Evolutionary conservation across 2,797 vertebrate genomes (phyloP).

Genomic region (Cyprinodon diabolis): DNA sequence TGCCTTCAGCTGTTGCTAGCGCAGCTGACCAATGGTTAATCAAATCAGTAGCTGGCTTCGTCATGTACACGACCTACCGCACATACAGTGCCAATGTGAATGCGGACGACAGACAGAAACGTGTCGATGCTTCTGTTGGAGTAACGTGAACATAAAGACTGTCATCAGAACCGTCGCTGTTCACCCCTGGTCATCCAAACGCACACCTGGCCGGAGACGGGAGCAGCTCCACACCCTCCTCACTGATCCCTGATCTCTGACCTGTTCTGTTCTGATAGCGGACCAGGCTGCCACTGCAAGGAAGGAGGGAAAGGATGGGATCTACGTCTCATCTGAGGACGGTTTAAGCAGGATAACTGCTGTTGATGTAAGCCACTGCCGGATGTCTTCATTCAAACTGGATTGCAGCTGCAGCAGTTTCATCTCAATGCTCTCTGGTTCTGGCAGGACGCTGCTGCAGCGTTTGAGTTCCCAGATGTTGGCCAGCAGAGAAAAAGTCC

Average conservation of each 20-base stretch:
- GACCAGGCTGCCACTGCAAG: background rate
- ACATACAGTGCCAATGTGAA: too few species aligned
- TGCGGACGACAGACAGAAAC: too few species aligned
- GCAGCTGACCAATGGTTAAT: too few species aligned
- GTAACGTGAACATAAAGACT: too few species aligned
- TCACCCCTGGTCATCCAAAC: background rate
- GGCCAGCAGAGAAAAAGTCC: background rate
- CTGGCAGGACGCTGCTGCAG: background rate
- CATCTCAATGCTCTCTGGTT: background rate
- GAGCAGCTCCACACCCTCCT: background rate
- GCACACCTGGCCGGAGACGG: background rate
- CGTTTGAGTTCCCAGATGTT: background rate
- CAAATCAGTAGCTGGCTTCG: too few species aligned
- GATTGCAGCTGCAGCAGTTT: background rate
- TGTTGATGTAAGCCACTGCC: background rate
- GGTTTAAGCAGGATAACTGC: background rate
- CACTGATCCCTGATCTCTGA: background rate
- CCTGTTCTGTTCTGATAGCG: background rate
- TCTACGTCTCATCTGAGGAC: constrained; percentile 32
- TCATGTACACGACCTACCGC: too few species aligned
- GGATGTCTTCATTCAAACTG: too few species aligned
- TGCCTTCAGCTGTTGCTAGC: too few species aligned
- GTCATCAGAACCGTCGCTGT: too few species aligned
- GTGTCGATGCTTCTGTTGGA: too few species aligned
- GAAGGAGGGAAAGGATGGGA: background rate